Evolutionary conservation across 2,797 vertebrate genomes (phyloP), one percentile per base, ranked within the genome.

Genomic region (Percopsis omiscomaycus): DNA sequence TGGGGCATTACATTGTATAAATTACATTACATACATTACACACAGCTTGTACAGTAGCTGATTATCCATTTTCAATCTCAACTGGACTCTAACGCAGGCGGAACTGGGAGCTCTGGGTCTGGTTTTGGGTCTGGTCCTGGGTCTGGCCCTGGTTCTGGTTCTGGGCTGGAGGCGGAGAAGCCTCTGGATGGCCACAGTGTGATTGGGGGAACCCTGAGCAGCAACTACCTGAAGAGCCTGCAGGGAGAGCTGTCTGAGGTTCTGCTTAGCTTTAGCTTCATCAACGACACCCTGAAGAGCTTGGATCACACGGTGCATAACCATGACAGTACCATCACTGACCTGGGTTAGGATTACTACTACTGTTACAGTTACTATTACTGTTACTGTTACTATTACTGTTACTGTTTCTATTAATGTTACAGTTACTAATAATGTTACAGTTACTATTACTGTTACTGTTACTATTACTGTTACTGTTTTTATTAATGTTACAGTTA

Each of bases 131-230:
- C 78, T 1, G 62, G 78, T 14, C 30, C 71, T 15, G 81, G 64
- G 11, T 52, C 64, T 8, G 55, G 69, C 15, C 14, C 69, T 2
- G 79, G 70, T 15, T 44, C 6, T 2, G 72, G 81, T 9, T 66
- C 78, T 1, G 62, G 78, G 15, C 62, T 91, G 55, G 90, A 91
- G n/a, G 64, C 88, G 3, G 87, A 89, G n/a, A 93, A 89, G 59
- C 91, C 94, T 0, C 80, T 98, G 27, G 95, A 97, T 0, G 96
- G 96, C 29, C 95, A 97, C 83, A 94, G 94, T 0, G 92, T 98
- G 49, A 93, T 94, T 0, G 93, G 93, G n/a, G 94, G 93, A 67
- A 86, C 86, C 28, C 80, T 91, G 0, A 88, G 87, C 42, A 89
- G 86, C n/a, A 88, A 88, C 28, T 94, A 96, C 68, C 89, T 97